A percentile compares a stretch with the other conserved stretches of the same genome.
Conservation (phyloP, 2,113 vertebrate genomes). For the Eretmochelys imbricata region DNA sequence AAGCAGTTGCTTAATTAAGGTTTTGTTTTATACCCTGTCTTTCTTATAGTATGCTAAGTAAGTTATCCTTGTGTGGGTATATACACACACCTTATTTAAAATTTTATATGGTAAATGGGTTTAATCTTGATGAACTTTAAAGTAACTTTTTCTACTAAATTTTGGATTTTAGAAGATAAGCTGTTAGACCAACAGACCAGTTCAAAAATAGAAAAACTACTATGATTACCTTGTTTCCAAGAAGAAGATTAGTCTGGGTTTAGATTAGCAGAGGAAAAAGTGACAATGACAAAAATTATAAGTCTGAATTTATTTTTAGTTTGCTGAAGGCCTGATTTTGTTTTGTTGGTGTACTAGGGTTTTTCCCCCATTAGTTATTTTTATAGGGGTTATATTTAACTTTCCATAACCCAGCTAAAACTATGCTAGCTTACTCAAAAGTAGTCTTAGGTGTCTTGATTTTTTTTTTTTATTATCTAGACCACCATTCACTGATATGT, state of each 20-base stretch:
- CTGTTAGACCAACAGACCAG: background rate
- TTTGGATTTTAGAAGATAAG: constrained; percentile 11
- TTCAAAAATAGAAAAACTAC: constrained; percentile 2
- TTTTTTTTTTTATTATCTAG: background rate
- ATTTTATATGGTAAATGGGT: background rate
- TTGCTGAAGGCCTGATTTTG: background rate
- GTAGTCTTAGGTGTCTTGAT: background rate
- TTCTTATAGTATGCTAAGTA: too few relatives aligned
- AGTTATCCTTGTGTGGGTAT: background rate
- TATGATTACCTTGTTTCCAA: background rate
- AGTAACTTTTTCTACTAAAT: background rate
- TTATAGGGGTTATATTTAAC: background rate
- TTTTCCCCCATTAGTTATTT: background rate
- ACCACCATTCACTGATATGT: background rate
- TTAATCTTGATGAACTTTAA: background rate
- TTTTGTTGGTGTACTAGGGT: background rate
- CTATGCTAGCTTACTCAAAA: background rate
- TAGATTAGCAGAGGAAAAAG: background rate
- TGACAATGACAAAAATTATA: background rate
- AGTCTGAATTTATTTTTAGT: background rate
- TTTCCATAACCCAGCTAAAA: background rate
- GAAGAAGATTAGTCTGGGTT: background rate
- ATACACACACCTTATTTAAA: too few relatives aligned
- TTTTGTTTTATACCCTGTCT: too few relatives aligned
- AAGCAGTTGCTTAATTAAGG: too few relatives aligned